Conservation (phyloP, 2,888 invertebrate genomes). For the Platycheirus rosarum region DNA sequence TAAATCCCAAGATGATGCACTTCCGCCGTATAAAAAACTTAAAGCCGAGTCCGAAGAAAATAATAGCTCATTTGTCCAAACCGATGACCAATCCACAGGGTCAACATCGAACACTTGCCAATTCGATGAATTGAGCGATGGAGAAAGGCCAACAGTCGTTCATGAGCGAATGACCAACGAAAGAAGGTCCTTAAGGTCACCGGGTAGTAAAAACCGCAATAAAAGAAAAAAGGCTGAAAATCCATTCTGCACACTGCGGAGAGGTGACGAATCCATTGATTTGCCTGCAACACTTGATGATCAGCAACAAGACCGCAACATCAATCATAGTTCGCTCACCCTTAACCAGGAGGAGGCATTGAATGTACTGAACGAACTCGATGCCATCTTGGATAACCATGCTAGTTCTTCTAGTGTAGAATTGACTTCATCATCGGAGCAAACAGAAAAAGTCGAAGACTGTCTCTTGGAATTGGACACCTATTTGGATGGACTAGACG, state of each 20-base stretch:
- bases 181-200: slow-evolving; percentile 68
- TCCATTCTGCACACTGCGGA: slow-evolving; percentile 75
- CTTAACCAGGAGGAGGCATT: slow-evolving; percentile 77
- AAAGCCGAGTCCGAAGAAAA: slow-evolving; percentile 59
- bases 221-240: slow-evolving; percentile 75
- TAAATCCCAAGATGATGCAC: slow-evolving; percentile 62
- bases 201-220: slow-evolving; percentile 64
- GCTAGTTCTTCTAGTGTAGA: slow-evolving; percentile 75
- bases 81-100: slow-evolving; percentile 80
- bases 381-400: slow-evolving; percentile 80
- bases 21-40: slow-evolving; percentile 70
- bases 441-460: slow-evolving; percentile 81
- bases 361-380: slow-evolving; percentile 79
- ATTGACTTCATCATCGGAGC: slow-evolving; percentile 50
- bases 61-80: slow-evolving; percentile 76
- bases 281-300: slow-evolving; percentile 47
- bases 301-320: slow-evolving; percentile 22
- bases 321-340: slow-evolving; percentile 57
- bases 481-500: slow-evolving; percentile 83
- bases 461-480: slow-evolving; percentile 84
- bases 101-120: slow-evolving; percentile 79
- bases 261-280: slow-evolving; percentile 22
- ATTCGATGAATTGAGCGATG: slow-evolving; percentile 78
- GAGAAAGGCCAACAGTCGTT: slow-evolving; percentile 78
- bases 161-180: slow-evolving; percentile 63